Evolutionary conservation across 2,888 invertebrate genomes (phyloP).

Genomic region (Didymodactylos carnosus): DNA sequence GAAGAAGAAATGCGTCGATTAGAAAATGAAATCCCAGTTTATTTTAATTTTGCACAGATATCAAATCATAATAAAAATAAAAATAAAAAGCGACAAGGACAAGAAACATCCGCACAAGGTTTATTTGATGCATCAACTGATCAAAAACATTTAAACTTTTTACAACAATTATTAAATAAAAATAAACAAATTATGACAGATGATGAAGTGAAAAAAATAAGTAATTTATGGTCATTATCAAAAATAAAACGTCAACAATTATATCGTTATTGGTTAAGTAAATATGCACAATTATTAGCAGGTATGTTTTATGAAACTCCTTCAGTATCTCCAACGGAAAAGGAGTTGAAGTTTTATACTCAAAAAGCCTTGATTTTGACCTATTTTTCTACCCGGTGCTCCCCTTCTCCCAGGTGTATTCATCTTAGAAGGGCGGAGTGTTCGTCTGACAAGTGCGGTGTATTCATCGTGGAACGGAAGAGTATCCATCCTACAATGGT

Average conservation of each 20-base stretch:
- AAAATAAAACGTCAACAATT: neutral
- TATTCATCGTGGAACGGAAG: no score
- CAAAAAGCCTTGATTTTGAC: no score
- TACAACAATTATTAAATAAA: neutral
- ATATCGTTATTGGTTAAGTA: neutral
- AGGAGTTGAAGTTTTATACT: no score
- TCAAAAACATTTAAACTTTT: neutral
- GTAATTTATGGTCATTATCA: neutral
- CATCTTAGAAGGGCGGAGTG: no score
- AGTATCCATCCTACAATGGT: no score
- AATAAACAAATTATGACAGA: neutral
- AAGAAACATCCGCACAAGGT: no score
- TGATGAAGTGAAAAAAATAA: neutral
- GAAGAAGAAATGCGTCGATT: neutral
- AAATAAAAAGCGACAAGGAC: neutral
- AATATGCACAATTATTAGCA: neutral
- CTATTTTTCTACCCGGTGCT: no score
- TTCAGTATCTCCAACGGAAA: no score
- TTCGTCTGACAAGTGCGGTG: no score
- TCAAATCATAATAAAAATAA: neutral
- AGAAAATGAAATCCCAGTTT: neutral
- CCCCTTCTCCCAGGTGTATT: no score
- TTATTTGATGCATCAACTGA: no score
- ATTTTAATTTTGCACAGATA: no score
- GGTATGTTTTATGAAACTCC: neutral